A percentile compares a stretch with the other conserved stretches of the same genome.
These are phyloP conservation scores for Cantharis nigra DNA, from an alignment of 2,888 invertebrate species.

Conservation along the genomic window DNA sequence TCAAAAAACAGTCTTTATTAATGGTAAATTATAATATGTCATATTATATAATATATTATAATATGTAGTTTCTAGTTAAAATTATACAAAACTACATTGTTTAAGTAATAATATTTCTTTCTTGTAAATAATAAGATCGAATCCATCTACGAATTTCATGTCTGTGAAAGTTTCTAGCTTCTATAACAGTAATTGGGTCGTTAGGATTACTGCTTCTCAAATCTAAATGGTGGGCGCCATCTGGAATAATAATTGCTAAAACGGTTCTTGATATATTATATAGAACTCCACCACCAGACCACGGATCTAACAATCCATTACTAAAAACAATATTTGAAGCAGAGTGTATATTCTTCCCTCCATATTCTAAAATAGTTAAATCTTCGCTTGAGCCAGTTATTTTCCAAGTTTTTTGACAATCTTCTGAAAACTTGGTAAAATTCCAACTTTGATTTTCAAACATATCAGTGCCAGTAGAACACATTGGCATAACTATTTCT, in stretches of 20 bases:
- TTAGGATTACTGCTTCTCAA: slow-evolving; percentile 66
- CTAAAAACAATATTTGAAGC: slow-evolving; percentile 78
- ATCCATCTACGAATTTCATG: slow-evolving; percentile 68
- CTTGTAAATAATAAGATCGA: slow-evolving; percentile 11
- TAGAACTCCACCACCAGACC: slow-evolving; percentile 84
- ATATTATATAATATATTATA: no score
- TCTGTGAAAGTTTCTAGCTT: slow-evolving; percentile 67
- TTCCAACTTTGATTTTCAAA: slow-evolving; percentile 80
- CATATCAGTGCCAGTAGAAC: slow-evolving; percentile 75
- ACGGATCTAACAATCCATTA: slow-evolving; percentile 85
- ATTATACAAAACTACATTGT: background rate
- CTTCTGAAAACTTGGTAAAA: slow-evolving; percentile 64
- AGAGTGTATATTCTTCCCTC: slow-evolving; percentile 72
- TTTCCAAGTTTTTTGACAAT: slow-evolving; percentile 72
- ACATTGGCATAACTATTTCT: slow-evolving; percentile 97
- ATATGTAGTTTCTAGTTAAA: no score
- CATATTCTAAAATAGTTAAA: slow-evolving; percentile 76
- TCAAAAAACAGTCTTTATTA: no score
- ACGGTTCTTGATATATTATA: slow-evolving; percentile 69
- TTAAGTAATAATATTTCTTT: slow-evolving; percentile 10
- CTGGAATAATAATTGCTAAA: slow-evolving; percentile 73
- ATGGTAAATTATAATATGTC: no score
- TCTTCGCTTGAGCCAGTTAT: slow-evolving; percentile 65
- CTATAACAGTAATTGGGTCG: slow-evolving; percentile 69
- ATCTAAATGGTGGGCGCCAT: slow-evolving; percentile 87